Evolutionary conservation across 2,797 vertebrate species (phyloP).

Genomic region (Crypturellus tataupa): DNA sequence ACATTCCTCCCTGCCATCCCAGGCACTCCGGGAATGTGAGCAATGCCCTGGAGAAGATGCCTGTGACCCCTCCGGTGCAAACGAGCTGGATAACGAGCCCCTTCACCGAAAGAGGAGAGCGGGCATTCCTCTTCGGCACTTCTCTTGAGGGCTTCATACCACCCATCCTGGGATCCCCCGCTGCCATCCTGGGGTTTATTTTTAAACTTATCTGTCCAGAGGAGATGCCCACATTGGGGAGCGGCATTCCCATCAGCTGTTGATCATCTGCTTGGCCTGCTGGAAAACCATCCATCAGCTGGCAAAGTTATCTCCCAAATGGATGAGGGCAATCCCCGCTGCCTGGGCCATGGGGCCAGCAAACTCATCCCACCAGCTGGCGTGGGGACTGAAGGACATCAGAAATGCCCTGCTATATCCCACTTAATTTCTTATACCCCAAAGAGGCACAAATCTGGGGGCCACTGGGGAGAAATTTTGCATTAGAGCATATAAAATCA

Average conservation of each 20-base stretch:
- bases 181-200: background rate
- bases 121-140: background rate
- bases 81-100: background rate
- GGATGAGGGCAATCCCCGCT: background rate
- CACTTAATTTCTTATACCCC: background rate
- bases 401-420: background rate
- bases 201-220: background rate
- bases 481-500: accelerated
- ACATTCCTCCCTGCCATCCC: background rate
- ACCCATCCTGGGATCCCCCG: background rate
- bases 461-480: background rate
- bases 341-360: too few relatives aligned
- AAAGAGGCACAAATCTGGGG: accelerated
- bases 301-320: background rate
- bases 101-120: background rate
- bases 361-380: background rate
- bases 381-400: background rate
- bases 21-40: accelerated
- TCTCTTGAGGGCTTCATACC: background rate
- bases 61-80: background rate
- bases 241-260: background rate
- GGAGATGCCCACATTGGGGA: background rate
- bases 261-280: background rate
- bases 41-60: background rate
- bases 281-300: background rate